phyloP scores from a whole-genome alignment of 2,888 invertebrate genomes.

The Troglohyphantes excavatus region DNA sequence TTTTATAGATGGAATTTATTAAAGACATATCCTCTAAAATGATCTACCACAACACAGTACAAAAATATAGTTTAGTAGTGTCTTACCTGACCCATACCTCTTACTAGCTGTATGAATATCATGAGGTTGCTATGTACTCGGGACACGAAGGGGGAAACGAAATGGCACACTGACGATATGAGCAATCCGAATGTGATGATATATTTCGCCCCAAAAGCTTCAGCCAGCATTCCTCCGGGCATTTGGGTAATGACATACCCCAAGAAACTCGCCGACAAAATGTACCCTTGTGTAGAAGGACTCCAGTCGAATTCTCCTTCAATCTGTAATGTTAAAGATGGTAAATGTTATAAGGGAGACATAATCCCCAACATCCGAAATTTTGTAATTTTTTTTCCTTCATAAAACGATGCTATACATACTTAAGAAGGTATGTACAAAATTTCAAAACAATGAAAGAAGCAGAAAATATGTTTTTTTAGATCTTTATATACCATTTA shows the following conservation, averaged over 20 bases:
- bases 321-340: background rate
- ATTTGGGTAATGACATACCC: constrained; percentile 30
- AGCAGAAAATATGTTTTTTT: too few relatives aligned
- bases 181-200: background rate
- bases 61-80: too few relatives aligned
- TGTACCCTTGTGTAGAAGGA: constrained; percentile 30
- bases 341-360: too few relatives aligned
- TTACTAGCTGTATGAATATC: constrained; percentile 7
- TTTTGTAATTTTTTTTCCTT: too few relatives aligned
- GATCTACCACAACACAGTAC: too few relatives aligned
- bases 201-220: constrained; percentile 12
- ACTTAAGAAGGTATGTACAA: too few relatives aligned
- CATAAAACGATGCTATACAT: too few relatives aligned
- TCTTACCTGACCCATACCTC: constrained; percentile 29
- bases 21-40: too few relatives aligned
- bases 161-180: constrained; percentile 5
- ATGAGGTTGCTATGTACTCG: background rate
- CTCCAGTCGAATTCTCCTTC: constrained; percentile 30
- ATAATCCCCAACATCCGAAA: too few relatives aligned
- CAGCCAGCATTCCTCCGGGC: constrained; percentile 9
- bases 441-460: too few relatives aligned
- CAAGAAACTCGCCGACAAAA: constrained; percentile 26
- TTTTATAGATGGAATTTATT: too few relatives aligned
- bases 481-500: too few relatives aligned
- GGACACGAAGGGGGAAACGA: constrained; percentile 2